Evolutionary conservation across 2,113 vertebrate species (phyloP), one percentile per base, ranked within the genome.

Genomic region (Ceratotherium simum): DNA sequence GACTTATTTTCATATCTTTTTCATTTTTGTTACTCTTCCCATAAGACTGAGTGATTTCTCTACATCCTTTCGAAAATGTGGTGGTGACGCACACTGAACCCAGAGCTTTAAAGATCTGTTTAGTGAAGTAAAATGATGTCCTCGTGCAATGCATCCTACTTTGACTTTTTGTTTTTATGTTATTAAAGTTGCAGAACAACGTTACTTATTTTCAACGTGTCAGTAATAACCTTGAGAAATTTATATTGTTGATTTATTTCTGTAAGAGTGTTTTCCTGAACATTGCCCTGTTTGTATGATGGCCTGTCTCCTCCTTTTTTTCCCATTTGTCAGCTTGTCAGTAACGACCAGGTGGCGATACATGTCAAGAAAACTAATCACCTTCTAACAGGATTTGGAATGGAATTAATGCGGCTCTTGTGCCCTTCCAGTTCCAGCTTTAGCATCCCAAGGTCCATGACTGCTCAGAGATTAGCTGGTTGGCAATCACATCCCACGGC

Each of bases 361-460:
- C 39, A 16, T 27, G 60, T 81, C 60, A 81, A 73, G 82, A 97
- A 95, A 93, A 72, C 64, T 64, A 96, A 96, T 91, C 82, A 29
- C 79, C 33, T 39, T 88, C 27, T 95, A 90, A 95, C 69, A 92
- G 92, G 91, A 96, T 97, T 96, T 93, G 65, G 54, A 64, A 64
- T 6, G 48, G 90, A 91, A 88, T 89, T 95, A 96, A 69, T 4
- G n/a, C 54, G 1, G 65, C 56, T 91, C 12, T 5, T 3, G 90
- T 56, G 90, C 62, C 84, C 39, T 96, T 89, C 69, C 87, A 48
- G 69, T 65, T 81, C 56, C 48, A 91, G 75, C 20, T 81, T 82
- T 62, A 91, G 82, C n/a, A 46, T 48, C 46, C 75, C 90, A 48
- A 95, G 90, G 86, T 54, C 51, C 75, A 27, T 4, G 46, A 65